These are phyloP conservation scores for Urocolius indicus DNA, from an alignment of 2,113 vertebrate species.

Conservation along the genomic window DNA sequence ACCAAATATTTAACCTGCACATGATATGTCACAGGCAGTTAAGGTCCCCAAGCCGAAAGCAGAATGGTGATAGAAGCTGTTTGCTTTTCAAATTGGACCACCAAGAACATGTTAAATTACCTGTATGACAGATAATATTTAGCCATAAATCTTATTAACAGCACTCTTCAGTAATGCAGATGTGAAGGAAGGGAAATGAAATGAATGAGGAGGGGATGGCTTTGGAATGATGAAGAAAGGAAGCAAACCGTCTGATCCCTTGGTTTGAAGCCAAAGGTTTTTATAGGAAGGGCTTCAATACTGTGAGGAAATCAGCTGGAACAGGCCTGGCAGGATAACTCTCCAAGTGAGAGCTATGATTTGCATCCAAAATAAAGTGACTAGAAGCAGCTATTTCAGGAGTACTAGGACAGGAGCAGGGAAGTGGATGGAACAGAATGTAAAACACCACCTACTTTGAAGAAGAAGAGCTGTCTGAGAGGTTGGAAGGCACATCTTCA, in stretches of 20 bases:
- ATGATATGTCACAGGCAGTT: neutral
- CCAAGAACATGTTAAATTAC: neutral
- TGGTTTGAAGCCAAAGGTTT: neutral
- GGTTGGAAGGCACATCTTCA: neutral
- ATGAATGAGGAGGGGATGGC: neutral
- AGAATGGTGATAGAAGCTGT: neutral
- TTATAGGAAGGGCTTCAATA: slow-evolving; percentile 6
- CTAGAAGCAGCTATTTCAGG: slow-evolving; percentile 26
- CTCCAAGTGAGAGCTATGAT: slow-evolving; percentile 24
- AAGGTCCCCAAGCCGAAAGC: neutral
- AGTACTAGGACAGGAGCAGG: neutral
- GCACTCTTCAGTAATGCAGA: neutral
- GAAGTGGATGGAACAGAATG: neutral
- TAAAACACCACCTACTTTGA: neutral
- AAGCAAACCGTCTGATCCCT: neutral
- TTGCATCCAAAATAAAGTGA: neutral
- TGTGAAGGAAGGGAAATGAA: slow-evolving; percentile 6
- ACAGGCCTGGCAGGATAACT: slow-evolving; percentile 28
- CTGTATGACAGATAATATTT: neutral
- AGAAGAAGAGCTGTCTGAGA: neutral
- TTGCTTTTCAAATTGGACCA: neutral
- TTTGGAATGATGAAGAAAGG: neutral
- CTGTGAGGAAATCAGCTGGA: slow-evolving; percentile 29
- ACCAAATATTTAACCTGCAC: too few species aligned
- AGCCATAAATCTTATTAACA: neutral